Percentiles rank a stretch among this genome's conserved stretches.
These are phyloP conservation scores for Saccopteryx bilineata DNA, from an alignment of 2,113 vertebrate genomes.

Conservation along the genomic window DNA sequence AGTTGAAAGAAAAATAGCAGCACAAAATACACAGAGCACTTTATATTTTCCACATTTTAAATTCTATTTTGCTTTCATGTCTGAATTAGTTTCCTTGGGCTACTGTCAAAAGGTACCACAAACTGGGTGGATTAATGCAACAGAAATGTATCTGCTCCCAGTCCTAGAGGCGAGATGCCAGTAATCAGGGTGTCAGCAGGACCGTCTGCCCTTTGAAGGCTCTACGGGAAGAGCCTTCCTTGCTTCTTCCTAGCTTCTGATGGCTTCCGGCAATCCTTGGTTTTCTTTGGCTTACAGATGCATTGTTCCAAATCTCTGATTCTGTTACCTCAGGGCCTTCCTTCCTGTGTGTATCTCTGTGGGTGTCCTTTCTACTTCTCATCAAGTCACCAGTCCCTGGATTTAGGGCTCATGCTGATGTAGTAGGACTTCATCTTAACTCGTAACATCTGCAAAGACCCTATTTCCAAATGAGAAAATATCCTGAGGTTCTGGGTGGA, in stretches of 20 bases:
- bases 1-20: constrained; percentile 15
- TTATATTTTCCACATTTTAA: not conserved
- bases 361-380: not conserved
- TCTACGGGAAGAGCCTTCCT: not conserved
- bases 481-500: not conserved
- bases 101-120: not conserved
- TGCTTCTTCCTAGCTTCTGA: not conserved
- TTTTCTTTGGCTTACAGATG: not conserved
- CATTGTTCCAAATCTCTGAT: not conserved
- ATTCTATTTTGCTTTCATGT: constrained; percentile 14
- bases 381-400: not conserved
- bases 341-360: not conserved
- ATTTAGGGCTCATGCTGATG: not conserved
- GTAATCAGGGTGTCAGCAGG: not conserved
- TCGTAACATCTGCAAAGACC: not conserved
- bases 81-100: not conserved
- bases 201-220: not conserved
- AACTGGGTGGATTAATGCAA: not conserved
- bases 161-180: not conserved
- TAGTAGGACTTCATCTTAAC: not conserved
- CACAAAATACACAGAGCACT: not conserved
- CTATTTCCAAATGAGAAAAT: not conserved
- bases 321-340: not conserved
- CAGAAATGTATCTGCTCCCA: not conserved
- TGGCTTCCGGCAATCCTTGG: not conserved